Conservation (phyloP, 37 sponge, comb jelly and placozoan genomes). For the Tethya wilhelma region DNA sequence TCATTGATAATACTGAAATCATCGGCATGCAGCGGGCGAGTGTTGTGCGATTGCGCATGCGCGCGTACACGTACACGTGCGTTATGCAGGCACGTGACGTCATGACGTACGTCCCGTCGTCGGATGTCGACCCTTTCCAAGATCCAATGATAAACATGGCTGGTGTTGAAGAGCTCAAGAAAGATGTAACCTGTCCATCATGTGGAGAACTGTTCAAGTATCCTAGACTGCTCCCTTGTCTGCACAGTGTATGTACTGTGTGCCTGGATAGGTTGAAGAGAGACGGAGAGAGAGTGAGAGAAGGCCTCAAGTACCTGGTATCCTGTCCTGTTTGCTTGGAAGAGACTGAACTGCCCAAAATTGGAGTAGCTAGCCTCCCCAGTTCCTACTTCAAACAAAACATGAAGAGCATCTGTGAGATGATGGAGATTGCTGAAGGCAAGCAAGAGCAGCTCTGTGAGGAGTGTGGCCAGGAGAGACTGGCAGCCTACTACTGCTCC, state of each 20-base stretch:
- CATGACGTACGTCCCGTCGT: no score
- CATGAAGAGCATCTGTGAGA: not conserved
- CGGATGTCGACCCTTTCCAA: no score
- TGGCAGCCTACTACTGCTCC: not conserved
- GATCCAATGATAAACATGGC: no score
- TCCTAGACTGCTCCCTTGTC: constrained; percentile 24
- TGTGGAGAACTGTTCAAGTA: constrained; percentile 13
- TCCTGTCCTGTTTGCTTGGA: constrained; percentile 16
- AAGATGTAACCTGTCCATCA: constrained; percentile 39
- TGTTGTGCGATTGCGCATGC: no score
- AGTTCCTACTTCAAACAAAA: constrained; percentile 1
- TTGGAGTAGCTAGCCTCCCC: constrained; percentile 21
- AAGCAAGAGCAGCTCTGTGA: no score
- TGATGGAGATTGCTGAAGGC: not conserved
- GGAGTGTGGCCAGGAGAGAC: constrained; percentile 5
- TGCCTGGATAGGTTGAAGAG: constrained; percentile 1
- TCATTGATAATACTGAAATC: no score
- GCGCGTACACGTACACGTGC: no score
- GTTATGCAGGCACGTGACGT: no score
- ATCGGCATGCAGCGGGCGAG: no score
- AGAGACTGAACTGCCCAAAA: constrained; percentile 5
- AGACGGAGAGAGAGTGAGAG: constrained; percentile 3
- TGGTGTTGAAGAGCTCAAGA: constrained; percentile 90
- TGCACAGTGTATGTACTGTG: not conserved
- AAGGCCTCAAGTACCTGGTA: constrained; percentile 13